A percentile compares a stretch with the other conserved stretches of the same genome.
These are phyloP conservation scores for Cyclopterus lumpus DNA, from an alignment of 2,797 vertebrate genomes.

Conservation along the genomic window DNA sequence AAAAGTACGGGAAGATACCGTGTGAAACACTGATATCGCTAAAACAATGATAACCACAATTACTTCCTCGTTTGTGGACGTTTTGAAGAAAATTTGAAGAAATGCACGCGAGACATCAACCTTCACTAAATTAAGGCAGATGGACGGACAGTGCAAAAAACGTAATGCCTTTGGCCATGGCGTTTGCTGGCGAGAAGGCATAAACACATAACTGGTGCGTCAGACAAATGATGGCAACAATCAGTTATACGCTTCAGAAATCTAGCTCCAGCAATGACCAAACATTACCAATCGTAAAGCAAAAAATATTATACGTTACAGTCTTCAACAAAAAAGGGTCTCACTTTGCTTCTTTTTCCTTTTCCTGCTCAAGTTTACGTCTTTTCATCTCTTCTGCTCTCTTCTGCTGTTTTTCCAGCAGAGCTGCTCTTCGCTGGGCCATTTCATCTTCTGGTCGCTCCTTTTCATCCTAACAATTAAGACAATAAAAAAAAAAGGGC, in stretches of 20 bases:
- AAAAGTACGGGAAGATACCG: neutral
- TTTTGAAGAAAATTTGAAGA: neutral
- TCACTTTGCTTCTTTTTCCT: slow-evolving; percentile 88
- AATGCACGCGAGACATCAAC: neutral
- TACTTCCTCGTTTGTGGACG: neutral
- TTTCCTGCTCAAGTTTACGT: slow-evolving; percentile 87
- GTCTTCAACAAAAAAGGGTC: slow-evolving; percentile 42
- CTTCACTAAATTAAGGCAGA: neutral
- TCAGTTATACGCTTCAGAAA: slow-evolving; percentile 2
- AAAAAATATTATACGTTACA: too few relatives aligned
- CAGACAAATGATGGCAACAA: neutral
- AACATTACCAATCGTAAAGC: neutral
- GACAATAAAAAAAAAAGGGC: neutral
- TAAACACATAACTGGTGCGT: neutral
- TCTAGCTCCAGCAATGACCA: neutral
- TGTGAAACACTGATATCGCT: neutral
- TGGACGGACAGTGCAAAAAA: too few relatives aligned
- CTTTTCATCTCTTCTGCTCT: slow-evolving; percentile 88
- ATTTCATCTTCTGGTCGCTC: slow-evolving; percentile 90
- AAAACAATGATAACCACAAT: neutral
- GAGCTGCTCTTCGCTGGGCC: slow-evolving; percentile 88
- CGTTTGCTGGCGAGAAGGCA: neutral
- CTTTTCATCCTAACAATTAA: slow-evolving; percentile 79
- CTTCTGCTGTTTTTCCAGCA: slow-evolving; percentile 92
- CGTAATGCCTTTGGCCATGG: too few relatives aligned